Percentiles rank a stretch among this genome's conserved stretches.
These are phyloP conservation scores for Andrena bucephala DNA, from an alignment of 2,888 invertebrate genomes.

Conservation along the genomic window DNA sequence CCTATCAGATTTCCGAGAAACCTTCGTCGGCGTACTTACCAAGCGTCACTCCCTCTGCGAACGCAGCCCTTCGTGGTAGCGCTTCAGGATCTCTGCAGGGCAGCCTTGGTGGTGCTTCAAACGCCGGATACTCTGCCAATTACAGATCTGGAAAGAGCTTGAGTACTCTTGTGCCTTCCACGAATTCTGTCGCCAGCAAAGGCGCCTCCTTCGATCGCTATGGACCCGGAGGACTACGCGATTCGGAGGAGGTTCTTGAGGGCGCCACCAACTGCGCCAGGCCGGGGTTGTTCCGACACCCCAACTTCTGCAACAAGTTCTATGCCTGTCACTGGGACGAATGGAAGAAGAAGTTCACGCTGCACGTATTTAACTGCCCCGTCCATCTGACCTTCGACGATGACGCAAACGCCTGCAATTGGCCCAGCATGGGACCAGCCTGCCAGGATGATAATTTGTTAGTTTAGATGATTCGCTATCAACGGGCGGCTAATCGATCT, in stretches of 20 bases:
- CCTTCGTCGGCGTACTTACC: slow-evolving; percentile 62
- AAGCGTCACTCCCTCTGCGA: slow-evolving; percentile 16
- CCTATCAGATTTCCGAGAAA: background rate
- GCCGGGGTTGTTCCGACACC: slow-evolving; percentile 88
- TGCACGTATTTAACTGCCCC: slow-evolving; percentile 92
- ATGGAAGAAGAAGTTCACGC: slow-evolving; percentile 90
- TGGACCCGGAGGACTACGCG: slow-evolving; percentile 88
- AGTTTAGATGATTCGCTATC: slow-evolving; percentile 81
- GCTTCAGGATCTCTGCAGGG: background rate
- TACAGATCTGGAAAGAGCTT: slow-evolving; percentile 72
- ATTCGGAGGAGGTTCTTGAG: slow-evolving; percentile 85
- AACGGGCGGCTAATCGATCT: slow-evolving; percentile 28
- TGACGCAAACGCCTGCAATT: slow-evolving; percentile 92
- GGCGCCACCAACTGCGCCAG: slow-evolving; percentile 85
- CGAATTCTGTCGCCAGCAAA: slow-evolving; percentile 77
- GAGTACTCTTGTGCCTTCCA: slow-evolving; percentile 27
- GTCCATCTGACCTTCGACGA: slow-evolving; percentile 92
- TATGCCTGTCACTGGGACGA: slow-evolving; percentile 93
- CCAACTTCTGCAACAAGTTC: slow-evolving; percentile 92
- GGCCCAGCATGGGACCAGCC: slow-evolving; percentile 92
- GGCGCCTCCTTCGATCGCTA: slow-evolving; percentile 87
- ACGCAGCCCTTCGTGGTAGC: background rate
- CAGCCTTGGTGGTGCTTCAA: background rate
- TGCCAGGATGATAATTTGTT: slow-evolving; percentile 90
- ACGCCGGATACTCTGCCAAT: slow-evolving; percentile 23